phyloP scores from a whole-genome alignment of 2,797 vertebrate species.

The Martes flavigula region DNA sequence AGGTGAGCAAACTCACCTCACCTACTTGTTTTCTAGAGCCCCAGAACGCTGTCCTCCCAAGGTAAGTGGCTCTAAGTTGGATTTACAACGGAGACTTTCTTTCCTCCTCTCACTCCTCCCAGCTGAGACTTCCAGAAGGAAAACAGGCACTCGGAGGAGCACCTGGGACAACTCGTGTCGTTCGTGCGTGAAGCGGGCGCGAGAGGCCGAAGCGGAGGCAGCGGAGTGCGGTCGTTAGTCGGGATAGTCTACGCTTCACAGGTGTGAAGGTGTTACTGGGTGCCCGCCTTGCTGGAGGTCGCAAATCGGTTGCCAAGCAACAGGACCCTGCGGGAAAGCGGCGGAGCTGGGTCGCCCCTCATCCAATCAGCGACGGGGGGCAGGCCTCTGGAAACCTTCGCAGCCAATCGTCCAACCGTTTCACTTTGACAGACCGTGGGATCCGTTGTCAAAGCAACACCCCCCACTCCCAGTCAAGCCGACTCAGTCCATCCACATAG shows the following conservation, averaged over 20 bases:
- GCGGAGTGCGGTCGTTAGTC: background rate
- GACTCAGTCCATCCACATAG: accelerated
- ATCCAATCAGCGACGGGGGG: constrained; percentile 25
- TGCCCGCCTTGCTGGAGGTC: accelerated
- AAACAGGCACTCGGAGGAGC: background rate
- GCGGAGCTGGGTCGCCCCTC: background rate
- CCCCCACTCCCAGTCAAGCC: accelerated
- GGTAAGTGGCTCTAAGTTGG: background rate
- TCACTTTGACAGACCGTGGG: background rate
- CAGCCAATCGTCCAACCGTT: constrained; percentile 10
- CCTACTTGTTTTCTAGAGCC: background rate
- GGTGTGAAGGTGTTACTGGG: background rate
- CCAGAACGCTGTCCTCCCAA: background rate
- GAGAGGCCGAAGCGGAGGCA: background rate
- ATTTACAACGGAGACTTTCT: background rate
- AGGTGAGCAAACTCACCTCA: background rate
- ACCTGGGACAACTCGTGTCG: background rate
- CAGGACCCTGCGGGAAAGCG: accelerated
- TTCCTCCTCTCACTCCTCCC: background rate
- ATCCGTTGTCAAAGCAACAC: background rate
- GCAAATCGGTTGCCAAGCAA: constrained; percentile 55
- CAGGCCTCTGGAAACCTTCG: background rate
- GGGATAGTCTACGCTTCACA: background rate
- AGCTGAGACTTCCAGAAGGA: background rate
- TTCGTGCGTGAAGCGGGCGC: background rate